Evolutionary conservation across 2,888 invertebrate genomes (phyloP).

Genomic region (Leucophenga maculata): DNA sequence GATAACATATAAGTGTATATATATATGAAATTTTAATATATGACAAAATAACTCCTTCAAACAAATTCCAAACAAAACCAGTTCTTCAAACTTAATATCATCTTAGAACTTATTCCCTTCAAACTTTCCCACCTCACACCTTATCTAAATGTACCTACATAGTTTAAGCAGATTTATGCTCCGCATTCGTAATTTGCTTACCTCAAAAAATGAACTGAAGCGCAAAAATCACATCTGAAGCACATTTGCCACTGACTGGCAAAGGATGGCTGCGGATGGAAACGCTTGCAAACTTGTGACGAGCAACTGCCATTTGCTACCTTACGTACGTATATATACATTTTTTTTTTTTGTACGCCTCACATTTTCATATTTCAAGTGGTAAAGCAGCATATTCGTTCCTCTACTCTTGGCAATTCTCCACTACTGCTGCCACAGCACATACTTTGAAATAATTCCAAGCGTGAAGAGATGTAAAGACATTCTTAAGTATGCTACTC

Average conservation of each 20-base stretch:
- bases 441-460: slow-evolving; percentile 53
- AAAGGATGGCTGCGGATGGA: neutral
- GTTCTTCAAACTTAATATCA: too few relatives aligned
- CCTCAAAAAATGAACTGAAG: slow-evolving; percentile 25
- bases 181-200: slow-evolving; percentile 19
- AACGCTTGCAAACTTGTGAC: too few relatives aligned
- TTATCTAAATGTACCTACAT: too few relatives aligned
- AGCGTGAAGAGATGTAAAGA: slow-evolving; percentile 64
- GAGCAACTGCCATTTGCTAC: too few relatives aligned
- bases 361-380: slow-evolving; percentile 25
- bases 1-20: too few relatives aligned
- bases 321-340: neutral
- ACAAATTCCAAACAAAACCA: too few relatives aligned
- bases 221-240: slow-evolving; percentile 31
- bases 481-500: slow-evolving; percentile 61
- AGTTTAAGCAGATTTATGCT: too few relatives aligned
- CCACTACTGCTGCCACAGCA: neutral
- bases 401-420: slow-evolving; percentile 15
- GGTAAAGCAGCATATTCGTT: neutral
- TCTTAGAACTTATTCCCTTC: too few relatives aligned
- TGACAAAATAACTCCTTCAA: too few relatives aligned
- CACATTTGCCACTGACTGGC: slow-evolving; percentile 19
- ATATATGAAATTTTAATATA: too few relatives aligned
- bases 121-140: too few relatives aligned
- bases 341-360: slow-evolving; percentile 9